Conservation (phyloP, 2,113 vertebrate genomes). For the Zingel zingel region DNA sequence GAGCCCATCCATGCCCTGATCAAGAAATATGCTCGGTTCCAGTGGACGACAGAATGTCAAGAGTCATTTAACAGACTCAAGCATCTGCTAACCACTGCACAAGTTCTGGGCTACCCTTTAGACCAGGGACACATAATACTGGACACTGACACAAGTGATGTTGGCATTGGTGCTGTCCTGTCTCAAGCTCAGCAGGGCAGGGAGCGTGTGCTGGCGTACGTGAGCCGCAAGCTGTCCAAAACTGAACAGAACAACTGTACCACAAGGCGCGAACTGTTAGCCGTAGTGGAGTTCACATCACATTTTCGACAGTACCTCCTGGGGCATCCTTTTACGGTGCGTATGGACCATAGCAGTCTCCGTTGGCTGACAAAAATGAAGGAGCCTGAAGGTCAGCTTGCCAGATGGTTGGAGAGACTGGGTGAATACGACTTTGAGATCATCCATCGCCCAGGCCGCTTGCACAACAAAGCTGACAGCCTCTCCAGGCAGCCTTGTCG, state of each 20-base stretch:
- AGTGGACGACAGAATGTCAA: conserved; percentile 22
- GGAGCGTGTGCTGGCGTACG: conserved; percentile 37
- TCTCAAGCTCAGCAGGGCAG: conserved; percentile 22
- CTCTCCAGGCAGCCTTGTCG: no score
- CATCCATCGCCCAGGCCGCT: no score
- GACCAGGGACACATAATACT: background rate
- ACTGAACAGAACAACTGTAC: conserved; percentile 51
- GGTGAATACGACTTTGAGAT: no score
- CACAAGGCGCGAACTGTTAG: conserved; percentile 9
- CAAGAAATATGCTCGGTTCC: conserved; percentile 16
- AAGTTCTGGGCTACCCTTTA: conserved; percentile 24
- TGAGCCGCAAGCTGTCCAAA: conserved; percentile 23
- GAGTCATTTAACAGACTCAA: conserved; percentile 14
- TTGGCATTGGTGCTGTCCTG: background rate
- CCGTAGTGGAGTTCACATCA: conserved; percentile 26
- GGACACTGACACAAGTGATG: conserved; percentile 41
- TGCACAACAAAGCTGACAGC: no score
- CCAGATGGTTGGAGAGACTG: no score
- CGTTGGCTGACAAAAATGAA: background rate
- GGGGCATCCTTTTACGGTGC: background rate
- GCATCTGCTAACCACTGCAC: background rate
- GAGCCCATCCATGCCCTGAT: background rate
- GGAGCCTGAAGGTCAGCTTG: no score
- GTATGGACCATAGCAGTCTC: background rate
- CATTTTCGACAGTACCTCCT: conserved; percentile 45